Evolutionary conservation across 2,797 vertebrate genomes (phyloP), one percentile per base, ranked within the genome.

Genomic region (Typhlichthys eigenmanni): DNA sequence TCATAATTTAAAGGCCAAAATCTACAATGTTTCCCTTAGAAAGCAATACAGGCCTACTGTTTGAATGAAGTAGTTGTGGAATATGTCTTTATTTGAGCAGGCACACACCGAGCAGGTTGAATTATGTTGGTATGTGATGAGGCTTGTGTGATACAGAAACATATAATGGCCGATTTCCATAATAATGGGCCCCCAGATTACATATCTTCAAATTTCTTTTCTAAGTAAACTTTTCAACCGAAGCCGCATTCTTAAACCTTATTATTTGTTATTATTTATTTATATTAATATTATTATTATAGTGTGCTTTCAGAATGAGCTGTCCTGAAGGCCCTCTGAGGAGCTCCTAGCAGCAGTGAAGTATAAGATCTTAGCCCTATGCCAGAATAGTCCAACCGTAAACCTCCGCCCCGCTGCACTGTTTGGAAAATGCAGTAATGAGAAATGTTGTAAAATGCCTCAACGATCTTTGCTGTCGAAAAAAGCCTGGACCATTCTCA

Each of bases 371-470:
- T 87, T 88, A 60, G 85, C 86, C 79, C 77, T 77, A 89, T 85
- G 86, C 92, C 87, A 87, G 79, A 96, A 95, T 96, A 96, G 96
- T 95, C 95, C 93, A 96, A 92, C 93, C 92, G 91, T 92, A 93
- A 93, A 90, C 90, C 90, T 81, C 87, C 92, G 91, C 92, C 24
- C 92, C 76, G 91, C 92, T 87, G 88, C 91, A 91, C 90, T 93
- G 92, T 95, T 97, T 96, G 83, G 88, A 93, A 95, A 96, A 94
- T 68, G 87, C 90, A 82, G 24, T 29, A 29, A 29, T 29, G 74
- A 96, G 92, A 93, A 93, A 94, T 93, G 90, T 92, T 93, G 91
- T 90, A 91, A 95, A 95, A 93, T 29, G 24, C 24, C 24, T 29
- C 24, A 29, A 3, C 24, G 3, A 29, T 29, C 3, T 29, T 4